Conservation (phyloP, 1,140 invertebrate species). For the Trigoniulus corallinus region DNA sequence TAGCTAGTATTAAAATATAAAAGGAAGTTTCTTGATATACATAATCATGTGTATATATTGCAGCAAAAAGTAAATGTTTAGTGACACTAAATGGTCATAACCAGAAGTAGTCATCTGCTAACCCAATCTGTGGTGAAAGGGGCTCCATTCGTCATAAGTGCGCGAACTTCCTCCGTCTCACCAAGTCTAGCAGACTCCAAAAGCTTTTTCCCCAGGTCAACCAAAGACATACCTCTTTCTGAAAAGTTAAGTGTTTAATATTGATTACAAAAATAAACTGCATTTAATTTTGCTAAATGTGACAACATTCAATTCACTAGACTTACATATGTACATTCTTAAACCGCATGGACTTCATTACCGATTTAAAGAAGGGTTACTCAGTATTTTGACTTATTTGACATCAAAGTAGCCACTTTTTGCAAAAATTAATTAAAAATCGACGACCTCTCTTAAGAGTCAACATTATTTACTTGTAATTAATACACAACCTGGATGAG, state of each 20-base stretch:
- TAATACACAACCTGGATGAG: no score
- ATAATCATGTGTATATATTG: neutral
- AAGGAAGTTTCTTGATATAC: neutral
- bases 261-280: neutral
- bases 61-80: neutral
- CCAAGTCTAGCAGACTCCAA: slow-evolving; percentile 58
- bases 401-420: neutral
- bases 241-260: neutral
- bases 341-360: neutral
- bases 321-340: neutral
- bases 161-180: slow-evolving; percentile 52
- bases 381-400: neutral
- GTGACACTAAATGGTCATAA: neutral
- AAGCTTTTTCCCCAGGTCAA: slow-evolving; percentile 66
- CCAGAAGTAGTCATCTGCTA: slow-evolving; percentile 15
- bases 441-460: no score
- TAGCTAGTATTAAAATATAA: slow-evolving; percentile 33
- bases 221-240: slow-evolving; percentile 25
- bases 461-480: no score
- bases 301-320: neutral
- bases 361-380: neutral
- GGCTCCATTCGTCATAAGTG: slow-evolving; percentile 68
- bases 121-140: slow-evolving; percentile 88
- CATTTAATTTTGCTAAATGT: neutral
- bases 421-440: no score